phyloP scores from a whole-genome alignment of 2,888 invertebrate species.

The Neria commutata region DNA sequence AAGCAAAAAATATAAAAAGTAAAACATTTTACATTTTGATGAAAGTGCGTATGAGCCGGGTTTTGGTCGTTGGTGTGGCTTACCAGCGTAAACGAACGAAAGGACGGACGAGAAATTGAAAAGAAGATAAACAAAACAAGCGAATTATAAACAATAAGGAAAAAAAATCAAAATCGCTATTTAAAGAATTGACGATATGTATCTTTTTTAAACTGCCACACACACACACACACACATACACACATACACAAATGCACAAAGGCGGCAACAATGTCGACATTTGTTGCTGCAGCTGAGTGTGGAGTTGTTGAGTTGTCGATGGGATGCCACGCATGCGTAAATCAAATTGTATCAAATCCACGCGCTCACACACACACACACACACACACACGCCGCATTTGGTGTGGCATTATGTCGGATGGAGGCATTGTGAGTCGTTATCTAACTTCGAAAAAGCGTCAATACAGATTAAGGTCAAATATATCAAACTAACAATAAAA shows the following conservation, averaged over 20 bases:
- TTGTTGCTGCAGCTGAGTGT: background rate
- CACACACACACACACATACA: too few relatives aligned
- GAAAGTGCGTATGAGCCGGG: background rate
- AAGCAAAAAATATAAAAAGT: background rate
- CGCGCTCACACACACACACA: background rate
- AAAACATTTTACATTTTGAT: conserved; percentile 3
- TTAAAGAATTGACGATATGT: too few relatives aligned
- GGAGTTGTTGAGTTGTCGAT: background rate
- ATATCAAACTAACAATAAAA: conserved; percentile 36
- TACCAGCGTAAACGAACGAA: too few relatives aligned
- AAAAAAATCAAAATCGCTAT: too few relatives aligned
- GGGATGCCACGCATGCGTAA: conserved; percentile 28
- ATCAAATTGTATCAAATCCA: conserved; percentile 25
- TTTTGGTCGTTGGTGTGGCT: background rate
- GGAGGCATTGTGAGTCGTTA: conserved; percentile 36
- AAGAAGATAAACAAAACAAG: too few relatives aligned
- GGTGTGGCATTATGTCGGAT: background rate
- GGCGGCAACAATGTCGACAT: background rate
- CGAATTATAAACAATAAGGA: too few relatives aligned
- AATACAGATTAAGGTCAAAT: conserved; percentile 53
- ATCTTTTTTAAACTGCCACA: too few relatives aligned
- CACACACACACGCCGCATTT: background rate
- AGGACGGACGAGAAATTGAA: too few relatives aligned
- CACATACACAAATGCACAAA: too few relatives aligned
- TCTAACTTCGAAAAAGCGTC: conserved; percentile 50